Conservation (phyloP, 2,113 vertebrate genomes). For the Bubalus kerabau region DNA sequence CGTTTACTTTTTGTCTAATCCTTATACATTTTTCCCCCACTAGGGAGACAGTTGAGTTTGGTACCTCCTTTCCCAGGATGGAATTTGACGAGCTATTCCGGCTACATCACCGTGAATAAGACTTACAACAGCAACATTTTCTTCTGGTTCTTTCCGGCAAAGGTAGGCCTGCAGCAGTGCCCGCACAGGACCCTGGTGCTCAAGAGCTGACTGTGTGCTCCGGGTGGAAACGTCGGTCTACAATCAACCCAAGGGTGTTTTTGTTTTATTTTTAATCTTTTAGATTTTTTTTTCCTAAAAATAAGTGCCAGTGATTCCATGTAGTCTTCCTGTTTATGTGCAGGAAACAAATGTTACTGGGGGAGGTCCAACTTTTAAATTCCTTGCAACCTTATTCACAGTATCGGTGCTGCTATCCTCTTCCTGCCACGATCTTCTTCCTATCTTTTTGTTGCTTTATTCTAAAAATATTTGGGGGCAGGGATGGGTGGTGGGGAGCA, state of each 20-base stretch:
- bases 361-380: neutral
- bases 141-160: conserved; percentile 91
- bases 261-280: neutral
- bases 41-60: conserved; percentile 82
- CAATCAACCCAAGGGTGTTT: neutral
- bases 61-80: conserved; percentile 81
- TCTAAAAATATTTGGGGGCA: conserved; percentile 16
- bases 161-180: conserved; percentile 65
- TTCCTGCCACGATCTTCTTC: neutral
- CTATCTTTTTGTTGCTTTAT: neutral
- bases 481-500: neutral
- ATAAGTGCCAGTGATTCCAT: neutral
- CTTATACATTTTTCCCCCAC: neutral
- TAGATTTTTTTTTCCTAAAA: neutral
- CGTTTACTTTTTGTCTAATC: neutral
- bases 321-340: neutral
- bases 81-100: conserved; percentile 81
- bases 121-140: conserved; percentile 90
- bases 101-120: conserved; percentile 88
- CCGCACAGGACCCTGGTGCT: accelerated
- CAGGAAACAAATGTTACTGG: conserved; percentile 30
- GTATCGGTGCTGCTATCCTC: neutral
- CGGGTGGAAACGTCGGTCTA: neutral
- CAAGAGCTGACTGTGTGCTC: accelerated
- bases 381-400: neutral